Percentiles rank a stretch among this genome's conserved stretches.
Conservation (phyloP, 2,888 invertebrate genomes). For the Clostera curtula region DNA sequence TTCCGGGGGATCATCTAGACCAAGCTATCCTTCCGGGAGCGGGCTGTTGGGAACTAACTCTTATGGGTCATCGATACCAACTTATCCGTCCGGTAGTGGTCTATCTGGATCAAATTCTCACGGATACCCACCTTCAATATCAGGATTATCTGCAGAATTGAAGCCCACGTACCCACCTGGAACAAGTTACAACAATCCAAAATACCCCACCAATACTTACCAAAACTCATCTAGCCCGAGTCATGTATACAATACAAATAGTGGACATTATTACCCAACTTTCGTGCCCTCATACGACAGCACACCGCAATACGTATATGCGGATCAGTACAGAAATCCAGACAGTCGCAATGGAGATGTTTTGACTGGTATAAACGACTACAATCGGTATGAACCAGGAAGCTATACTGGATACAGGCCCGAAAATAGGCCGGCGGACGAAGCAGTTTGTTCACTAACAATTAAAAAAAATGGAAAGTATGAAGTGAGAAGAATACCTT, state of each 20-base stretch:
- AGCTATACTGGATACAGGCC: conserved; percentile 14
- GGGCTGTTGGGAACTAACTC: no score
- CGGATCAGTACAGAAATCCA: conserved; percentile 54
- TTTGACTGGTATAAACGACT: conserved; percentile 53
- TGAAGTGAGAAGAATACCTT: conserved; percentile 51
- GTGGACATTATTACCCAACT: conserved; percentile 10
- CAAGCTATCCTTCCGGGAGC: no score
- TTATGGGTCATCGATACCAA: no score
- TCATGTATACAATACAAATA: conserved; percentile 17
- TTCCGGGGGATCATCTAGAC: no score
- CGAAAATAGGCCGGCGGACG: conserved; percentile 26
- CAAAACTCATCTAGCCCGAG: conserved; percentile 13
- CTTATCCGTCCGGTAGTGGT: no score
- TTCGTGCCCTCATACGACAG: conserved; percentile 32
- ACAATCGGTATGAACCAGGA: conserved; percentile 56
- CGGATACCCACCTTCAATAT: no score
- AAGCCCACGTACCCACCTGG: conserved; percentile 3
- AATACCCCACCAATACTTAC: conserved; percentile 1
- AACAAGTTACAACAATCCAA: conserved; percentile 5
- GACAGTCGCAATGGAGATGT: conserved; percentile 53
- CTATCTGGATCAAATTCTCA: no score
- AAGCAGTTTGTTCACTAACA: conserved; percentile 47
- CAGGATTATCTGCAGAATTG: no score
- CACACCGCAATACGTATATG: conserved; percentile 52
- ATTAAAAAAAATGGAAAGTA: conserved; percentile 42